Conservation (phyloP, 2,888 invertebrate genomes). For the Busseola fusca region DNA sequence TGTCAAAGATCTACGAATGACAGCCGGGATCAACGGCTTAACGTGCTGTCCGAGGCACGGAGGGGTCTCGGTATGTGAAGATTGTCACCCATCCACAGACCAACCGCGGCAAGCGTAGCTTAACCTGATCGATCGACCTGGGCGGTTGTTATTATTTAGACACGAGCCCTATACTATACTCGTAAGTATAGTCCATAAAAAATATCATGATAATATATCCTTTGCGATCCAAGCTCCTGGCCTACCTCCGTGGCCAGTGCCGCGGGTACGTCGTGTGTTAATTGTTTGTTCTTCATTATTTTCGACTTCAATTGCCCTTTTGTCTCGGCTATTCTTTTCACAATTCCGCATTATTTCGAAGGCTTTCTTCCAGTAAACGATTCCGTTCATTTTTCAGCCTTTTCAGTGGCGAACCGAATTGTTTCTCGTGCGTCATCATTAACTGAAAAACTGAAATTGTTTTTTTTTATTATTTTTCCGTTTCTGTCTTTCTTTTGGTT, state of each 20-base stretch:
- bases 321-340: constrained; percentile 83
- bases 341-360: constrained; percentile 81
- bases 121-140: too few relatives aligned
- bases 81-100: too few relatives aligned
- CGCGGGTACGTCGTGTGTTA: constrained; percentile 81
- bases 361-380: constrained; percentile 83
- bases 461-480: constrained; percentile 66
- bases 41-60: too few relatives aligned
- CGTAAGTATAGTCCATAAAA: background rate
- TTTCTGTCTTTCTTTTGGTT: constrained; percentile 67
- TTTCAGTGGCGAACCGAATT: constrained; percentile 75
- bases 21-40: too few relatives aligned
- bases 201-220: background rate
- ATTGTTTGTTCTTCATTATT: constrained; percentile 89
- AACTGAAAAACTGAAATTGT: constrained; percentile 69
- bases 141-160: too few relatives aligned
- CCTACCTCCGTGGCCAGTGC: constrained; percentile 55
- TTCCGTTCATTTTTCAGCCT: constrained; percentile 84
- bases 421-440: constrained; percentile 85
- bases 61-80: too few relatives aligned
- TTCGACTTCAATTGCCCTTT: constrained; percentile 88
- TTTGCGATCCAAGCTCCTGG: constrained; percentile 47
- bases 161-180: too few relatives aligned
- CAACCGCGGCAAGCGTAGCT: too few relatives aligned
- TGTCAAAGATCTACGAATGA: too few relatives aligned